Conservation (phyloP, 1,140 invertebrate genomes). For the Cydia pomonella region DNA sequence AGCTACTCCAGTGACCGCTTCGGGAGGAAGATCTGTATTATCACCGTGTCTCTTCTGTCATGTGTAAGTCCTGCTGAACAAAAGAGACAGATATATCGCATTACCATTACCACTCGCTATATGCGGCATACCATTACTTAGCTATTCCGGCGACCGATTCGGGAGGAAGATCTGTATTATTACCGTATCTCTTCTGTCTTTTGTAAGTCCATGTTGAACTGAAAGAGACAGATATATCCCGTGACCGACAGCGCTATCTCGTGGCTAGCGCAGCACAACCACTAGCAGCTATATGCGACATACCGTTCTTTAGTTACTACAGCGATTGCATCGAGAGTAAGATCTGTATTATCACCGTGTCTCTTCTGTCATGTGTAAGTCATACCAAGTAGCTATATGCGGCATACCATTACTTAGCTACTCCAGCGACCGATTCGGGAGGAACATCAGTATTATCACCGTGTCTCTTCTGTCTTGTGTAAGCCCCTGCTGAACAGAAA, state of each 20-base stretch:
- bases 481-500: conserved; percentile 34
- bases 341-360: too few relatives aligned
- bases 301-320: conserved; percentile 56
- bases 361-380: too few relatives aligned
- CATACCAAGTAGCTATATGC: too few relatives aligned
- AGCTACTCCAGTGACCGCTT: conserved; percentile 49
- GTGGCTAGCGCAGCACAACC: conserved; percentile 26
- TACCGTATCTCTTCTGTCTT: conserved; percentile 46
- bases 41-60: conserved; percentile 48
- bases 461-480: conserved; percentile 51
- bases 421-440: conserved; percentile 47
- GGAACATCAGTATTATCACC: conserved; percentile 49
- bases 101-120: conserved; percentile 50
- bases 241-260: neutral
- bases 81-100: too few relatives aligned
- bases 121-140: conserved; percentile 54
- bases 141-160: conserved; percentile 46
- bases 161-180: conserved; percentile 54
- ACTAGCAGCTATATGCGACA: conserved; percentile 49
- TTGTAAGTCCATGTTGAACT: neutral
- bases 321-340: too few relatives aligned
- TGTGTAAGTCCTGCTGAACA: neutral
- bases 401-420: too few relatives aligned
- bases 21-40: too few relatives aligned
- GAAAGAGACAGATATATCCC: neutral